Evolutionary conservation across 1,140 invertebrate species (phyloP), one percentile per base, ranked within the genome.

Genomic region (Bursaphelenchus mucronatus): DNA sequence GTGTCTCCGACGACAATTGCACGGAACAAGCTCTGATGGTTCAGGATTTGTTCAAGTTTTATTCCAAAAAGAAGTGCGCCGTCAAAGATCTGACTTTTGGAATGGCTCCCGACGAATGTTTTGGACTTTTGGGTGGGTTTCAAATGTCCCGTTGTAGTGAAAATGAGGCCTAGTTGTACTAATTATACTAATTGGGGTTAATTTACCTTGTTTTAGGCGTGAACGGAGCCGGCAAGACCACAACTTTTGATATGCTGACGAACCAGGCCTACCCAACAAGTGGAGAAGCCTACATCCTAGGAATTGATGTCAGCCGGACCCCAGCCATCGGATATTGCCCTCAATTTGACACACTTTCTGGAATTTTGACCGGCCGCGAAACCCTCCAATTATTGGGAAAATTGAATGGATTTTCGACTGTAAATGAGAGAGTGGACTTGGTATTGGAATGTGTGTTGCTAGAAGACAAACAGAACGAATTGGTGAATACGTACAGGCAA

Each of bases 181-280:
- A 1, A 5, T 30, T 30, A 30, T 30, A 30, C 5, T 30, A 5
- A 30, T 30, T 30, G 1, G 30, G 30, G 30, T 30, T 30, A 30
- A 30, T 30, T 30, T 30, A 30, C 30, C 30, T 3, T 3, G 5
- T 64, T 58, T 9, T 15, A 69, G 64, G 66, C n/a, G 67, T 69
- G n/a, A 69, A 69, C 41, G 67, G 67, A 40, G 70, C 67, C 0
- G 67, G 67, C 11, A 68, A 68, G 44, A 68, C 66, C 8, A 64
- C 66, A 21, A 68, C 66, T 13, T 70, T 68, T 44, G 54, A 70
- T 30, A 68, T 68, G 13, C 17, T 70, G 13, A 71, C 66, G n/a
- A 55, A 44, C 11, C n/a, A 11, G 10, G 6, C 21, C 7, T 50
- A 45, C 1, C 9, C 57, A n/a, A 69, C 55, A 13, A 11, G 61